Conservation (phyloP, 2,113 vertebrate genomes). For the Myiozetetes cayanensis region DNA sequence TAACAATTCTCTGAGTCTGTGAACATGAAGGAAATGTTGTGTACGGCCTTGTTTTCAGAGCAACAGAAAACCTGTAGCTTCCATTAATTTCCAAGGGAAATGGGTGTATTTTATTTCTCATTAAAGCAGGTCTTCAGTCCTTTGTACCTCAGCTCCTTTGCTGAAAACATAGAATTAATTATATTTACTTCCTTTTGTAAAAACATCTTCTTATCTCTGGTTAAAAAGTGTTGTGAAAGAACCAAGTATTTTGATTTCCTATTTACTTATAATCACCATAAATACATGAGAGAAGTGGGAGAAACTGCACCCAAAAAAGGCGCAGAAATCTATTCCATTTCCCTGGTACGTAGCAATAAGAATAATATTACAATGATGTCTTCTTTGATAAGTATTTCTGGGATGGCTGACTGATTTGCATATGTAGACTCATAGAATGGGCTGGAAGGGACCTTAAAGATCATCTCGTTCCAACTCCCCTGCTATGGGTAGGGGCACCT, state of each 20-base stretch:
- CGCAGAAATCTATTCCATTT: neutral
- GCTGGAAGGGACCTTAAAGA: neutral
- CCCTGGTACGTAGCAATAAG: neutral
- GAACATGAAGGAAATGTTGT: neutral
- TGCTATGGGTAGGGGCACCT: neutral
- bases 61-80: neutral
- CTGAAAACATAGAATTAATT: neutral
- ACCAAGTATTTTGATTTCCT: neutral
- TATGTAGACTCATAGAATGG: neutral
- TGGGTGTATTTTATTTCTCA: rapidly evolving
- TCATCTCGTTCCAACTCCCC: neutral
- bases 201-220: neutral
- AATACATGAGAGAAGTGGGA: neutral
- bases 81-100: neutral
- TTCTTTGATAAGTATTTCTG: neutral
- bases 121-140: neutral
- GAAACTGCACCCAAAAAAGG: neutral
- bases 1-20: neutral
- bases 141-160: neutral
- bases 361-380: neutral
- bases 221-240: neutral
- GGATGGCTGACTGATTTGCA: neutral
- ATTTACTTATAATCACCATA: neutral
- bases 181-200: neutral
- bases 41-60: neutral